Base-by-base conservation (phyloP, 2,113 vertebrate species). In the Xenotilapia flavipinnis region DNA sequence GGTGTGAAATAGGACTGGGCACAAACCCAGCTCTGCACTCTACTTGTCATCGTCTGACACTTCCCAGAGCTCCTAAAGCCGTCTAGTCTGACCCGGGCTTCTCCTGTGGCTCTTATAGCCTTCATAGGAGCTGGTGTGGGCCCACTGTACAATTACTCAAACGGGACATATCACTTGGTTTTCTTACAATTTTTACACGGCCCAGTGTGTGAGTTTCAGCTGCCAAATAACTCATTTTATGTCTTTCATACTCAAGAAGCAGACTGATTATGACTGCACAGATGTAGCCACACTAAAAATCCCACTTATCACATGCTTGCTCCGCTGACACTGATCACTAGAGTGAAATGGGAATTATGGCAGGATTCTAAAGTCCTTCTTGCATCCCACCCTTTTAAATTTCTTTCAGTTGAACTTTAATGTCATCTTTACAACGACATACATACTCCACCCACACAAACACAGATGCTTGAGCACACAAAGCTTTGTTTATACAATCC, bases 401-500 rank as follows among this genome's bases (percentile, higher is more conserved):
- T 2, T 54, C 4, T 23, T 53, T 17, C 13, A 77, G 28, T 85
- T 23, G 45, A 56, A 79, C 3, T 53, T 86, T 86, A n/a, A 42
- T n/a, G 9, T 42, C 19, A 79, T 81, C 42, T 73, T 65, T 56
- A 79, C n/a, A 77, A 38, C 3, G 9, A 26, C 51, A 38, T n/a
- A 87, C 54, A 62, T 54, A 81, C n/a, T 26, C 60, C 6, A 45
- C 21, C 40, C 62, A 26, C 49, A 3, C 38, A 58, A 19, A 36
- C 26, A 65, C 55, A 84, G 82, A 85, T 26, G 21, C 2, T 26
- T 15, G 40, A 9, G 8, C 54, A 40, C 82, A 87, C 65, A 55
- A 13, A 88, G 58, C 51, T 51, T 49, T 93, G 91, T 93, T 95
- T 93, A 83, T 88, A 60, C 89, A 94, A 90, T 86, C 87, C 82